phyloP scores from a whole-genome alignment of 2,113 vertebrate genomes.

The Strix uralensis region DNA sequence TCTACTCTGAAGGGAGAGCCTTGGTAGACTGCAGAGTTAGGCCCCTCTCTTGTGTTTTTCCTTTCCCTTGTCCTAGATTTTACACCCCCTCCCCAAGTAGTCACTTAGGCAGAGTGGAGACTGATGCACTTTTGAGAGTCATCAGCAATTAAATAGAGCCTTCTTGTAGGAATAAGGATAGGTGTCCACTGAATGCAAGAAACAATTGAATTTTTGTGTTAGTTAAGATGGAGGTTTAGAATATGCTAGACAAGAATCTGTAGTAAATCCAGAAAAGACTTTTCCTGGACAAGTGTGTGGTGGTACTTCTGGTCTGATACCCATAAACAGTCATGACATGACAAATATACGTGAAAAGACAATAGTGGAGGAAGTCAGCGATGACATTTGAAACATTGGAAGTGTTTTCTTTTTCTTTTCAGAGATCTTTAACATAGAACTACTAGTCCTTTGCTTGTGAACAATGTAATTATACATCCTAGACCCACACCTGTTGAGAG shows the following conservation, averaged over 20 bases:
- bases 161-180: neutral
- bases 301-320: neutral
- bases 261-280: neutral
- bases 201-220: neutral
- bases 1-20: neutral
- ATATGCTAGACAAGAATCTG: neutral
- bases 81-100: fast-evolving
- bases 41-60: neutral
- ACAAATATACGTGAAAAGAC: neutral
- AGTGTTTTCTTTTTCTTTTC: neutral
- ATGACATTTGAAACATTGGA: neutral
- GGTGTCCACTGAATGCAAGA: neutral
- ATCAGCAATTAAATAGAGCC: neutral
- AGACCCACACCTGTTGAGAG: conserved; percentile 38
- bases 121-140: neutral
- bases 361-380: neutral
- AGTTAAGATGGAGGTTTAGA: neutral
- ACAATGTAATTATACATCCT: neutral
- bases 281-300: neutral
- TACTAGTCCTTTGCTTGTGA: neutral
- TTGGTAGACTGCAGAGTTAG: neutral
- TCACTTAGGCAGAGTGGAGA: neutral
- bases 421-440: neutral
- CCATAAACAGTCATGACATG: neutral
- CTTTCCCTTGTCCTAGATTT: neutral